Conservation (phyloP, 2,113 vertebrate species). For the Picathartes gymnocephalus region DNA sequence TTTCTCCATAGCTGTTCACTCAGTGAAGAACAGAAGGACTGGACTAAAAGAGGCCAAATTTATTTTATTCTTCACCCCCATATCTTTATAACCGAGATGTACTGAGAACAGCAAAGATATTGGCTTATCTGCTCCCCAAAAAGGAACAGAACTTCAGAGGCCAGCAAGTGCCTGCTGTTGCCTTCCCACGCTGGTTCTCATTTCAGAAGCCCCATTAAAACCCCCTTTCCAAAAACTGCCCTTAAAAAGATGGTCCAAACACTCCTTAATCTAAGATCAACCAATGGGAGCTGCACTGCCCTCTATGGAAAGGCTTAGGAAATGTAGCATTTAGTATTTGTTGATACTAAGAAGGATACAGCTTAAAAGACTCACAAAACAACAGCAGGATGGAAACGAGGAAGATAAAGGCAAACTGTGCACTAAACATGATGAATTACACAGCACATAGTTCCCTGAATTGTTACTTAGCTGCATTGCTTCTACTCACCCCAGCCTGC, state of each 20-base stretch:
- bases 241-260: neutral
- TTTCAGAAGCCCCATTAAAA: neutral
- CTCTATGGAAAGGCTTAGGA: neutral
- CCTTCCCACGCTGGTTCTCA: neutral
- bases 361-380: neutral
- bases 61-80: rapidly evolving
- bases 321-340: neutral
- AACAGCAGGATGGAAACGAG: neutral
- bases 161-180: neutral
- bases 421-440: neutral
- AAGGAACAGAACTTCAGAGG: neutral
- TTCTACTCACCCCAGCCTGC: neutral
- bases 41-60: neutral
- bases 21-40: neutral
- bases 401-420: neutral
- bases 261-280: neutral
- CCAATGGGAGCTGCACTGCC: neutral
- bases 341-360: neutral
- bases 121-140: neutral
- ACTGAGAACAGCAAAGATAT: neutral
- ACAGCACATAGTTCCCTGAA: neutral
- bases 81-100: neutral
- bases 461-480: neutral
- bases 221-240: neutral
- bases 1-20: neutral